Evolutionary conservation across 2,888 invertebrate species (phyloP), one percentile per base, ranked within the genome.

Genomic region (Orchesella flavescens): DNA sequence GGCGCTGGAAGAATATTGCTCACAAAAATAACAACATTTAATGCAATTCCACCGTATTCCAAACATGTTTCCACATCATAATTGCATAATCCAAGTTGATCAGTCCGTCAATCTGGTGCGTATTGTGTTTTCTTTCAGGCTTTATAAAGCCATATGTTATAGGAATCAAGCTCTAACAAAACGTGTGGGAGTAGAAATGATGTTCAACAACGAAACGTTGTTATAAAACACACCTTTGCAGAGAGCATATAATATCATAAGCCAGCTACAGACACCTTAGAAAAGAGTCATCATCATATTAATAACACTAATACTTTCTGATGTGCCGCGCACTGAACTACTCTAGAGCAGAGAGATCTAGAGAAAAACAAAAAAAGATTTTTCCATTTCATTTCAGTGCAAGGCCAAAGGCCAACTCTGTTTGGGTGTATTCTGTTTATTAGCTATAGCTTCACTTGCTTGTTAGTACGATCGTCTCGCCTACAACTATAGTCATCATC

Each of bases 51-150:
- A 13, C 19, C 12, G 12, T 19, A 43, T 66, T 44, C 46, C 19
- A 4, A 12, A 21, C 66, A 66, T 17, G 43, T 66, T 66, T 19
- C 4, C 66, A 10, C 17, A 7, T 12, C 43, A 17, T 66, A 66
- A 66, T 66, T 66, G 66, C 66, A 43, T 66, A 66, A 66, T 66
- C 66, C 66, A 66, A 43, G 5, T 66, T 66, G 46, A 46, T 66
- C 44, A 46, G 63, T 24, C 34, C 19, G 63, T 24, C 63, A 24
- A 63, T n/a, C n/a, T n/a, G n/a, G n/a, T 13, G 49, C n/a, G n/a
- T n/a, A n/a, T n/a, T n/a, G 49, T 49, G n/a, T 12, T 7, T 34
- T 34, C 12, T 49, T 49, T 49, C 5, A n/a, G n/a, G n/a, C n/a
- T 49, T 49, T 7, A 12, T 49, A 49, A 7, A 10, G 34, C 49